phyloP scores from a whole-genome alignment of 2,888 invertebrate species.

The Gymnosoma rotundatum region DNA sequence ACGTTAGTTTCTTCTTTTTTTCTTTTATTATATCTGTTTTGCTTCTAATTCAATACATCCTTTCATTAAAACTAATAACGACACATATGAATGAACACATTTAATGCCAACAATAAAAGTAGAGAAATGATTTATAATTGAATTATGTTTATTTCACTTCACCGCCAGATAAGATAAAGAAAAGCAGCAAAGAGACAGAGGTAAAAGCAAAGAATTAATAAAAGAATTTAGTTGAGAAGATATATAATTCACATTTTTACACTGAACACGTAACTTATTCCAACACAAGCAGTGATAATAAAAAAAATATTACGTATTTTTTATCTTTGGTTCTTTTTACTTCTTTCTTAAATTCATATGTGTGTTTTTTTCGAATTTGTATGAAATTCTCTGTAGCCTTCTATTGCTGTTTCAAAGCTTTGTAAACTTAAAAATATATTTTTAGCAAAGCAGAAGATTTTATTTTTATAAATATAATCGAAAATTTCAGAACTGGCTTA shows the following conservation, averaged over 20 bases:
- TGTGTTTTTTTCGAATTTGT: too few relatives aligned
- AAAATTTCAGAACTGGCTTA: too few relatives aligned
- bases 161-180: conserved; percentile 45
- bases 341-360: too few relatives aligned
- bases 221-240: background rate
- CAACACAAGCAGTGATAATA: too few relatives aligned
- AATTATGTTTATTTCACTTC: conserved; percentile 62
- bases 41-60: conserved; percentile 54
- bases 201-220: background rate
- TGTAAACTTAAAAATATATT: too few relatives aligned
- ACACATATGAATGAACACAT: conserved; percentile 56
- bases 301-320: too few relatives aligned
- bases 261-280: too few relatives aligned
- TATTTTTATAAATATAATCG: too few relatives aligned
- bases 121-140: conserved; percentile 52
- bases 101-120: conserved; percentile 49
- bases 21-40: conserved; percentile 28
- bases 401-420: too few relatives aligned
- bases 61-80: conserved; percentile 59
- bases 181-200: background rate
- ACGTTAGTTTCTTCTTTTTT: background rate
- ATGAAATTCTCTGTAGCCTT: too few relatives aligned
- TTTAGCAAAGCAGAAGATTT: too few relatives aligned
- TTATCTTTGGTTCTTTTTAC: too few relatives aligned
- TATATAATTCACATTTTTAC: background rate